Evolutionary conservation across 2,113 vertebrate species (phyloP), one percentile per base, ranked within the genome.

Genomic region (Chunga burmeisteri): DNA sequence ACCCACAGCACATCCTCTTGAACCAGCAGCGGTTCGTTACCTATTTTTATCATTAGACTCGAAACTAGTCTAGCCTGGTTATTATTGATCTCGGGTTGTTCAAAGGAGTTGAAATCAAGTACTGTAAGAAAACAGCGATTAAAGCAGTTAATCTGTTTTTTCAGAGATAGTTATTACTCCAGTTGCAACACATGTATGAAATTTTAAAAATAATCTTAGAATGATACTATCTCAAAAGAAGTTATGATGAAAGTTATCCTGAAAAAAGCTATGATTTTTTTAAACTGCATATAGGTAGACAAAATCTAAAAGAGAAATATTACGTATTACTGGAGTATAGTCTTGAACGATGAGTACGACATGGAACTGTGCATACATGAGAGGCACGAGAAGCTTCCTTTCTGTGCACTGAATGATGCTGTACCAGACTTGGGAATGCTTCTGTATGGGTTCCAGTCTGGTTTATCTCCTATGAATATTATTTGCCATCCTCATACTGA

Each of bases 181-280:
- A 56, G 16, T 49, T 15, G 59, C 25, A 20, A 20, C 0, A 0
- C n/a, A 11, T 0, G 9, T 36, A 29, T 0, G 0, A 15, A 13
- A 20, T 44, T 32, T 14, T 4, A 2, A 18, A 81, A 58, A 7
- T 4, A 7, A 13, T 50, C 10, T 72, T 22, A 4, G 21, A 36
- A 7, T 32, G 0, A 1, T 52, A 8, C 32, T 46, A 2, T 27
- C 62, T 77, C 2, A 0, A 7, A 36, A 58, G 26, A 46, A 15
- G 25, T 53, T 4, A 3, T 1, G 9, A 16, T 38, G 65, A 10
- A 49, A 74, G 17, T 55, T 52, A 4, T 0, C 10, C 46, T 59
- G 56, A 18, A 44, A 53, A 58, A n/a, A 34, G 16, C 15, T 30
- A 2, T 38, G 8, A 2, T 34, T 67, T 47, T 79, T 36, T 12